Percentiles rank a stretch among this genome's conserved stretches.
Evolutionary conservation across 2,797 vertebrate species (phyloP).

Genomic region (Heterohyrax brucei): DNA sequence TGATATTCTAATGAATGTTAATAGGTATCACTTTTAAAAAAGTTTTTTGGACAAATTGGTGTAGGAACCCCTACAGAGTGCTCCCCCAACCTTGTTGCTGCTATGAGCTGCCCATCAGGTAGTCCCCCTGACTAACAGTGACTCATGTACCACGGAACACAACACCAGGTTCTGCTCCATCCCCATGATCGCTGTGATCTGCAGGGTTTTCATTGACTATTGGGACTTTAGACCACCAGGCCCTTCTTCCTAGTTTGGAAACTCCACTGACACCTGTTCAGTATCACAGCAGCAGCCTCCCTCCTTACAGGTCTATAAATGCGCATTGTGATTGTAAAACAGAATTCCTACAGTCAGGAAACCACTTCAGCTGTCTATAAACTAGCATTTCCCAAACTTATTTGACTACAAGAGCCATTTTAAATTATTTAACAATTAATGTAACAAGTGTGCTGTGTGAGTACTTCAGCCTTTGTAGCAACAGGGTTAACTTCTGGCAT

Average conservation of each 20-base stretch:
- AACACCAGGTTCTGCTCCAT: neutral
- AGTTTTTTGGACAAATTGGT: conserved; percentile 48
- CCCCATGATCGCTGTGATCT: neutral
- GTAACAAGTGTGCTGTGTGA: neutral
- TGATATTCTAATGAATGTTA: conserved; percentile 53
- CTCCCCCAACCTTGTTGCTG: no score
- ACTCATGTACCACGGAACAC: neutral
- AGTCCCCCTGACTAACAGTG: neutral
- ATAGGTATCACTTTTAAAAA: conserved; percentile 54
- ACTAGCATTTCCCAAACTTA: neutral
- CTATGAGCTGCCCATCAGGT: no score
- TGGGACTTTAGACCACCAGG: neutral
- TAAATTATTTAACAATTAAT: conserved; percentile 36
- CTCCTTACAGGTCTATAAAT: neutral
- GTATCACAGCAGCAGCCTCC: neutral
- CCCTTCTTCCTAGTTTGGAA: neutral
- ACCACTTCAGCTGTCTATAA: neutral
- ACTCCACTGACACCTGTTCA: neutral
- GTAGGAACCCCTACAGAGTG: neutral
- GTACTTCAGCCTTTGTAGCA: neutral
- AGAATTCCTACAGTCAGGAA: neutral
- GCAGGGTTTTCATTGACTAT: neutral
- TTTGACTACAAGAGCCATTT: conserved; percentile 1
- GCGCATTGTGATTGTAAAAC: neutral
- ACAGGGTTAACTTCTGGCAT: neutral